phyloP scores from a whole-genome alignment of 2,113 vertebrate genomes.

The Struthidea cinerea region DNA sequence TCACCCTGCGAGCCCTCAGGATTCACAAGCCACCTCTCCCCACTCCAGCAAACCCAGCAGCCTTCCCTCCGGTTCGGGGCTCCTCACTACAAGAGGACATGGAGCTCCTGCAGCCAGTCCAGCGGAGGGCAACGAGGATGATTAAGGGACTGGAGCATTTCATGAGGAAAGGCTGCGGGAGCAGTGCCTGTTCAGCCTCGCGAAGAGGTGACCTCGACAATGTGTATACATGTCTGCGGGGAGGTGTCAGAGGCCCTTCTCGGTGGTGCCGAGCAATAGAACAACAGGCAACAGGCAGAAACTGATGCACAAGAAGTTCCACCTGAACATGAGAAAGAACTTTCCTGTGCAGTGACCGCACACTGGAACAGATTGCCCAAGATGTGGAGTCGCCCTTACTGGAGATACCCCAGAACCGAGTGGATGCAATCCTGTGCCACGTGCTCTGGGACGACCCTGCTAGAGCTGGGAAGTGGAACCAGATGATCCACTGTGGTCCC shows the following conservation, averaged over 20 bases:
- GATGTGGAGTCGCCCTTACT: neutral
- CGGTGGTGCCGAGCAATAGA: no score
- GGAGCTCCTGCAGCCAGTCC: neutral
- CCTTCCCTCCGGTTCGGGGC: neutral
- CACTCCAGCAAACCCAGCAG: no score
- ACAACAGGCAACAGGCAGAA: neutral
- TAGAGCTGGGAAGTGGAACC: neutral
- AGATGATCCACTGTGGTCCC: neutral
- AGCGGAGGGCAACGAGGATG: fast-evolving
- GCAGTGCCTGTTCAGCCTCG: neutral
- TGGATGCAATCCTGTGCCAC: neutral
- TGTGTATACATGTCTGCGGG: neutral
- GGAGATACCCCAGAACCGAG: no score
- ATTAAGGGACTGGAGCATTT: no score
- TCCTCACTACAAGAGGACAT: fast-evolving
- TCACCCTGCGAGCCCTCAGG: neutral
- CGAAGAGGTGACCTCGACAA: no score
- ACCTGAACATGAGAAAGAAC: neutral
- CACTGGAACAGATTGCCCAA: fast-evolving
- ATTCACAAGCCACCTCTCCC: fast-evolving
- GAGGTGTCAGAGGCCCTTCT: neutral
- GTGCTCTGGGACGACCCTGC: neutral
- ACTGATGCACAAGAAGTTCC: neutral
- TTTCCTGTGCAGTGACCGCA: neutral
- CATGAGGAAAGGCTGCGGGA: neutral